Evolutionary conservation across 2,113 vertebrate species (phyloP).

Genomic region (Bombycilla garrulus): DNA sequence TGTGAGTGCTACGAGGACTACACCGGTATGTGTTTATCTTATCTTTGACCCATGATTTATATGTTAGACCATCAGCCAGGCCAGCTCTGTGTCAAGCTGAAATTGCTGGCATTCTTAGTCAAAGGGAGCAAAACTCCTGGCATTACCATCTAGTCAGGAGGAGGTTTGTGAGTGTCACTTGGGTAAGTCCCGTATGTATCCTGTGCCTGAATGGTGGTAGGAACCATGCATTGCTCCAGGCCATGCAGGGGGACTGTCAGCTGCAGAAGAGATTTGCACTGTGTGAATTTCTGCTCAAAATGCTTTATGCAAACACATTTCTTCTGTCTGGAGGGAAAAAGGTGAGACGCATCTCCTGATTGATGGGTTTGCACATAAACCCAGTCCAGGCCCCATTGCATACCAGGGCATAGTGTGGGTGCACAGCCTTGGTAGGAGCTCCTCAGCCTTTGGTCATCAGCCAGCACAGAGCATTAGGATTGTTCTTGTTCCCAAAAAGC

Average conservation of each 20-base stretch:
- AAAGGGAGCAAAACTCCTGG: neutral
- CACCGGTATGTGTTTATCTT: constrained; percentile 82
- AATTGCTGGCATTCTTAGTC: constrained; percentile 56
- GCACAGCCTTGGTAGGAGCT: accelerated
- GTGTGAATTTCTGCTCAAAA: neutral
- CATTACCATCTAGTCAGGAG: neutral
- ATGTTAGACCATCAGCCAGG: neutral
- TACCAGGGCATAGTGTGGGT: no score
- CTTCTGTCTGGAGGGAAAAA: neutral
- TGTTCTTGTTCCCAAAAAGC: neutral
- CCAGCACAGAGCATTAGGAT: neutral
- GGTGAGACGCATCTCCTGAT: neutral
- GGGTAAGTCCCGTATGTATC: neutral
- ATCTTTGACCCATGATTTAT: neutral
- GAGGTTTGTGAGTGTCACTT: neutral
- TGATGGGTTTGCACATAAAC: neutral
- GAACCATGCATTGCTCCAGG: neutral
- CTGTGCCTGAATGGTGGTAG: accelerated
- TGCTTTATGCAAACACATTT: neutral
- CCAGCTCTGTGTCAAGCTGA: constrained; percentile 18
- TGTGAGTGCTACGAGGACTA: constrained; percentile 91
- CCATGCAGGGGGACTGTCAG: neutral
- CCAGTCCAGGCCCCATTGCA: neutral
- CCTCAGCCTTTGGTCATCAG: neutral
- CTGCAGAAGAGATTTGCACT: neutral